A percentile compares a stretch with the other conserved stretches of the same genome.
Conservation (phyloP, 2,113 vertebrate species). For the Butorides virescens region DNA sequence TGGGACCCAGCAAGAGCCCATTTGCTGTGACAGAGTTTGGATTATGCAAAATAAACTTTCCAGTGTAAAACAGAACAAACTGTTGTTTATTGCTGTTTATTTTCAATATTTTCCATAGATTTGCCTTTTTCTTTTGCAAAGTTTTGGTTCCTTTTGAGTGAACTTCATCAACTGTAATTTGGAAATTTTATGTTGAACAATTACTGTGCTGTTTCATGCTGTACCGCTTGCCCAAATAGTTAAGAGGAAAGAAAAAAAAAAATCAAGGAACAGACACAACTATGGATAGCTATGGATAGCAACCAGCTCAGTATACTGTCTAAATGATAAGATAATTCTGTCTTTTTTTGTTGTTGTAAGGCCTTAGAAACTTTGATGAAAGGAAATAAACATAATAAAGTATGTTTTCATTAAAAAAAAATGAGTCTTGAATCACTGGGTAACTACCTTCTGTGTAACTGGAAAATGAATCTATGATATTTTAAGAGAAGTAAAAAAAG, state of each 20-base stretch:
- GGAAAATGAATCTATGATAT: background rate
- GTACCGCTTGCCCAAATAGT: background rate
- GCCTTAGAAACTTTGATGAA: background rate
- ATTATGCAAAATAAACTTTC: background rate
- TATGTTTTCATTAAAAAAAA: background rate
- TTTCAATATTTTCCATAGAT: background rate
- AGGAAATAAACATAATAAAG: background rate
- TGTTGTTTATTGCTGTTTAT: conserved; percentile 5
- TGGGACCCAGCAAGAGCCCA: background rate
- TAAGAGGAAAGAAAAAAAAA: background rate
- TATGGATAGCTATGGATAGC: background rate
- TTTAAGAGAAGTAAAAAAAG: background rate
- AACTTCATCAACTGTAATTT: background rate
- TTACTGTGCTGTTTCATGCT: background rate
- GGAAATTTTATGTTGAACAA: background rate
- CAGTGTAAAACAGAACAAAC: background rate
- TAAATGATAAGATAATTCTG: background rate
- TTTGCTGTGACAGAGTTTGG: background rate
- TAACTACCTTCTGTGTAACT: background rate
- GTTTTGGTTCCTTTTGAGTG: background rate
- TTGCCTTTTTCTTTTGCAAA: background rate
- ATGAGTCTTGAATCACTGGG: background rate
- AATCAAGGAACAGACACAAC: background rate
- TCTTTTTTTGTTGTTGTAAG: background rate
- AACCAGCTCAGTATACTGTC: background rate